Conservation (phyloP, 1,140 invertebrate genomes). For the Zophobas atratus region DNA sequence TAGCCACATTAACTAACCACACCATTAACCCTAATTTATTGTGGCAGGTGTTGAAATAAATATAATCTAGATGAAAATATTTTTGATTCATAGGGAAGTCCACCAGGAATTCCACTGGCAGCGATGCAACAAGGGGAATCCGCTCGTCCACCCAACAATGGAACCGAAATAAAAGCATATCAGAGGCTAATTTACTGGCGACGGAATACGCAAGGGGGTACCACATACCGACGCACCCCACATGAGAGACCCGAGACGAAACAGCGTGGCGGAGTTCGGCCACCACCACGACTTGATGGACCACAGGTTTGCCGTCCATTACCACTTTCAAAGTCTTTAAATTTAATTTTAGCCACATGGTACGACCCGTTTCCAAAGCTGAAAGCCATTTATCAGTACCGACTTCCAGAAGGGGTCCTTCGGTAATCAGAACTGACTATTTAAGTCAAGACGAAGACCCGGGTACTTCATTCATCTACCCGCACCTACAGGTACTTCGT, state of each 20-base stretch:
- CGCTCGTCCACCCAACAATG: slow-evolving; percentile 69
- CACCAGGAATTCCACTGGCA: slow-evolving; percentile 68
- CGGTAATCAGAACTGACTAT: slow-evolving; percentile 71
- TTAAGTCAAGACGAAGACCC: slow-evolving; percentile 69
- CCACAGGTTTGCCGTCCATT: slow-evolving; percentile 63
- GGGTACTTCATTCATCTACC: slow-evolving; percentile 73
- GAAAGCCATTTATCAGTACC: slow-evolving; percentile 73
- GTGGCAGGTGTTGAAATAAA: neutral
- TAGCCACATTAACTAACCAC: neutral
- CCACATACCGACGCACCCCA: slow-evolving; percentile 62
- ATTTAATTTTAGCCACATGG: slow-evolving; percentile 67
- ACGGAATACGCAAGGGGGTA: slow-evolving; percentile 67
- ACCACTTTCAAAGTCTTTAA: neutral
- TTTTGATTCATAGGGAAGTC: slow-evolving; percentile 41
- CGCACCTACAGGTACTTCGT: slow-evolving; percentile 74
- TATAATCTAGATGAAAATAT: neutral
- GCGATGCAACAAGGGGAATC: slow-evolving; percentile 74
- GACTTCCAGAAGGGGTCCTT: slow-evolving; percentile 69
- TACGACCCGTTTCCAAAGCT: slow-evolving; percentile 72
- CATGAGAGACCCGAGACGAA: slow-evolving; percentile 71
- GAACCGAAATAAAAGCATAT: slow-evolving; percentile 76
- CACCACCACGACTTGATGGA: slow-evolving; percentile 71
- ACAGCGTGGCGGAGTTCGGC: slow-evolving; percentile 78
- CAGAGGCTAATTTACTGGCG: slow-evolving; percentile 84
- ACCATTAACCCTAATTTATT: neutral